A percentile compares a stretch with the other conserved stretches of the same genome.
Evolutionary conservation across 2,113 vertebrate genomes (phyloP).

Genomic region (Neomonachus schauinslandi): DNA sequence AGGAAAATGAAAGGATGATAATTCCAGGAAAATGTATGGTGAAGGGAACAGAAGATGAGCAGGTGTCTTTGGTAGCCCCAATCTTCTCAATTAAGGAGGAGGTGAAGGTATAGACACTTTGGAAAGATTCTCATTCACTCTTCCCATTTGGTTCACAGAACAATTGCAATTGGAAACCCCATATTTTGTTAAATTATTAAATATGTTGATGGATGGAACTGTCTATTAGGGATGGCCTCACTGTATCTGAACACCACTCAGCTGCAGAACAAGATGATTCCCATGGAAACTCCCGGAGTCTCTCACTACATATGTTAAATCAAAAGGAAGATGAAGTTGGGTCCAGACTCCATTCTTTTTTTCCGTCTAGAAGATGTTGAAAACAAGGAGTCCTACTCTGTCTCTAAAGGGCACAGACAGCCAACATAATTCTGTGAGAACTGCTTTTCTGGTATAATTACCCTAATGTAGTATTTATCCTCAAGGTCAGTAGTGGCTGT

Average conservation of each 20-base stretch:
- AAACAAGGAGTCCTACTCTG: neutral
- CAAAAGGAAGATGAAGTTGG: neutral
- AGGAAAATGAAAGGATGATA: neutral
- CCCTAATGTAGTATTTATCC: conserved; percentile 30
- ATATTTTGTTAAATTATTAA: neutral
- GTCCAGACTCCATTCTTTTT: neutral
- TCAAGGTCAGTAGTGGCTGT: conserved; percentile 37
- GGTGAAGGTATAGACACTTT: neutral
- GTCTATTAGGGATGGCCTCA: neutral
- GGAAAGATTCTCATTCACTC: neutral
- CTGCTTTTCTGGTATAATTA: neutral
- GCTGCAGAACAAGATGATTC: neutral
- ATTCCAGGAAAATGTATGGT: neutral
- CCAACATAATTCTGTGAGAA: neutral
- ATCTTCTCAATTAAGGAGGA: neutral
- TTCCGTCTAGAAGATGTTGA: neutral
- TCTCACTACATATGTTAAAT: neutral
- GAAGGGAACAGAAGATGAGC: neutral
- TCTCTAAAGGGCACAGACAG: neutral
- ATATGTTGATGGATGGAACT: neutral
- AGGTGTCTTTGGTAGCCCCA: neutral
- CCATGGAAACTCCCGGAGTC: neutral
- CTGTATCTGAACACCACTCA: neutral
- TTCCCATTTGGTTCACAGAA: neutral
- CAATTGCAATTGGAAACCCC: neutral